These are phyloP conservation scores for Taxidea taxus DNA, from an alignment of 2,113 vertebrate genomes.

Conservation along the genomic window DNA sequence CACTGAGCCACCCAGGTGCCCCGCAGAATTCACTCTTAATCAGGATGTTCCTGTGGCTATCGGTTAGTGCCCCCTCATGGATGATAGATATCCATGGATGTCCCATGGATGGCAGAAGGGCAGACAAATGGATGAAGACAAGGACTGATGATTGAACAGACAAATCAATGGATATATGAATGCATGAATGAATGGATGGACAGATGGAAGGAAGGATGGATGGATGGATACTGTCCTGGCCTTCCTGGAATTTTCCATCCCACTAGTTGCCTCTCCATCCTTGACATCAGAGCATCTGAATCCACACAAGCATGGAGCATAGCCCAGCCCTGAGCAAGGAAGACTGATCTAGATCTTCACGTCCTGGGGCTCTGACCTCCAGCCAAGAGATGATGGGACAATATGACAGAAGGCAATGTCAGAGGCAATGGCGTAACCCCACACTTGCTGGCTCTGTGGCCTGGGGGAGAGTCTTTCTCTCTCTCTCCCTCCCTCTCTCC, in stretches of 20 bases:
- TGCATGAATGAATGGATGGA: background rate
- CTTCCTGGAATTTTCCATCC: background rate
- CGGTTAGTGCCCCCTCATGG: background rate
- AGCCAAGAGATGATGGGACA: background rate
- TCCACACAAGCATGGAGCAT: background rate
- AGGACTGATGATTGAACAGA: background rate
- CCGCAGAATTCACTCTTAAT: background rate
- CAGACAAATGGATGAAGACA: background rate
- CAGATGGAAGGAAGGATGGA: background rate
- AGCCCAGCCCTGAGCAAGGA: background rate
- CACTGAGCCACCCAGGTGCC: no score
- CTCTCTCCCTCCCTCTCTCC: background rate
- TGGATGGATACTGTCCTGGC: background rate
- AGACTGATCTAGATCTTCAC: background rate
- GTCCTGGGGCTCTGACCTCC: background rate
- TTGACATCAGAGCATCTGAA: background rate
- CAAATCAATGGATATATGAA: background rate
- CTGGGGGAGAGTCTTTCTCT: background rate
- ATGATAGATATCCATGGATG: background rate
- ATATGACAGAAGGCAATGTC: background rate
- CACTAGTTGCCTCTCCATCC: background rate
- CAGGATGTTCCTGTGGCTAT: background rate
- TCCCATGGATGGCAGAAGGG: background rate
- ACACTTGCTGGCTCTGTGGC: background rate
- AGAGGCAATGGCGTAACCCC: background rate